Conservation (phyloP, 2,888 invertebrate genomes). For the Rhyacophila evoluta region DNA sequence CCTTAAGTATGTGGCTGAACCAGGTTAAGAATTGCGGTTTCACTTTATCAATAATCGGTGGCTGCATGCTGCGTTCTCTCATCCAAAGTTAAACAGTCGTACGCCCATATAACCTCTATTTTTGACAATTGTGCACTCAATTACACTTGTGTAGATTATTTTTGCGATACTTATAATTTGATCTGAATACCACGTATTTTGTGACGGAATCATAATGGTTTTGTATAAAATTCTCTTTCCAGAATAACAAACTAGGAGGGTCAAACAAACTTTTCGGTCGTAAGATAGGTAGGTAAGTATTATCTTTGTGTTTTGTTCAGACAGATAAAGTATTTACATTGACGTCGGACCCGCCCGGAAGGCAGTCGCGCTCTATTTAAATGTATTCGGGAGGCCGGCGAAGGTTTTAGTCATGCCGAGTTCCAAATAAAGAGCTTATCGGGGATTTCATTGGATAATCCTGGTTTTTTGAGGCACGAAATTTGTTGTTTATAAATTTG, state of each 20-base stretch:
- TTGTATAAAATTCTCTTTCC: constrained; percentile 33
- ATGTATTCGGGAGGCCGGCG: background rate
- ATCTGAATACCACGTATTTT: background rate
- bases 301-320: constrained; percentile 25
- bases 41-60: too few species aligned
- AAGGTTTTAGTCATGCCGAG: constrained; percentile 9
- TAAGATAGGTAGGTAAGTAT: constrained; percentile 17
- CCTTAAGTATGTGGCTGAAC: too few species aligned
- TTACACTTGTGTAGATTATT: too few species aligned
- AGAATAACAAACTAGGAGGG: constrained; percentile 33
- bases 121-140: too few species aligned
- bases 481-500: constrained; percentile 24
- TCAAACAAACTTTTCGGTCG: constrained; percentile 26
- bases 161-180: background rate
- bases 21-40: too few species aligned
- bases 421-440: constrained; percentile 15
- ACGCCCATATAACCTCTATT: too few species aligned
- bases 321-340: constrained; percentile 31
- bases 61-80: too few species aligned
- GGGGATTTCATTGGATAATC: constrained; percentile 14
- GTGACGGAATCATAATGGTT: constrained; percentile 7
- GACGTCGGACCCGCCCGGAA: constrained; percentile 27
- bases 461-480: constrained; percentile 11
- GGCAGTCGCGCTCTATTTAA: constrained; percentile 10
- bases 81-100: too few species aligned